phyloP scores from a whole-genome alignment of 2,113 vertebrate species.

The Poicephalus gulielmi region DNA sequence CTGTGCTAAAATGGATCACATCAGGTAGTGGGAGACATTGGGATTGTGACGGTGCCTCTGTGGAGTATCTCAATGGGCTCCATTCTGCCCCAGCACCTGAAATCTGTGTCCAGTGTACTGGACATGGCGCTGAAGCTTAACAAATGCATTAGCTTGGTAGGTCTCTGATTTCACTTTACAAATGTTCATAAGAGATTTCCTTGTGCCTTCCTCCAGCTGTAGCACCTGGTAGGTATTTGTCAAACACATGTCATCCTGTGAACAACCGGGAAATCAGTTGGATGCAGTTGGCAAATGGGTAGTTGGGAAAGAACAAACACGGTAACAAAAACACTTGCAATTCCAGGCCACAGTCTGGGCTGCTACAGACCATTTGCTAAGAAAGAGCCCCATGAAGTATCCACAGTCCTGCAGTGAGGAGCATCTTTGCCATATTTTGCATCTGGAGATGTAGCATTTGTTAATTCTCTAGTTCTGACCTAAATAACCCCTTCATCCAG shows the following conservation, averaged over 20 bases:
- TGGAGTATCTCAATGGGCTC: neutral
- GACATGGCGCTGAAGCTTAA: neutral
- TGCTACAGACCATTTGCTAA: neutral
- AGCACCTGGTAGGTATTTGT: neutral
- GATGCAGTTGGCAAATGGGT: neutral
- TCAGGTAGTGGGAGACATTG: neutral
- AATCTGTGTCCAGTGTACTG: neutral
- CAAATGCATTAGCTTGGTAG: neutral
- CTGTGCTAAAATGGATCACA: neutral
- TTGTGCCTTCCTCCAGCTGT: neutral
- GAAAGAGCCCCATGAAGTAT: neutral
- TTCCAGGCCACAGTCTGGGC: neutral
- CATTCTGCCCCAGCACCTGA: neutral
- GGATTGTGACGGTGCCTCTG: neutral
- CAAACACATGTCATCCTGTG: neutral
- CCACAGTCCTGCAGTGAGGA: neutral
- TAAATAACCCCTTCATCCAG: neutral
- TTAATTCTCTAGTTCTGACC: neutral
- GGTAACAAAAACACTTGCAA: neutral
- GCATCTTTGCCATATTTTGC: fast-evolving
- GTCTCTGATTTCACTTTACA: neutral
- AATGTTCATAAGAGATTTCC: neutral
- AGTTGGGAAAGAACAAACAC: neutral
- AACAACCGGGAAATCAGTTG: neutral
- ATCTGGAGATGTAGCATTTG: neutral